These are phyloP conservation scores for Chionis minor DNA, from an alignment of 2,113 vertebrate species.

Conservation along the genomic window DNA sequence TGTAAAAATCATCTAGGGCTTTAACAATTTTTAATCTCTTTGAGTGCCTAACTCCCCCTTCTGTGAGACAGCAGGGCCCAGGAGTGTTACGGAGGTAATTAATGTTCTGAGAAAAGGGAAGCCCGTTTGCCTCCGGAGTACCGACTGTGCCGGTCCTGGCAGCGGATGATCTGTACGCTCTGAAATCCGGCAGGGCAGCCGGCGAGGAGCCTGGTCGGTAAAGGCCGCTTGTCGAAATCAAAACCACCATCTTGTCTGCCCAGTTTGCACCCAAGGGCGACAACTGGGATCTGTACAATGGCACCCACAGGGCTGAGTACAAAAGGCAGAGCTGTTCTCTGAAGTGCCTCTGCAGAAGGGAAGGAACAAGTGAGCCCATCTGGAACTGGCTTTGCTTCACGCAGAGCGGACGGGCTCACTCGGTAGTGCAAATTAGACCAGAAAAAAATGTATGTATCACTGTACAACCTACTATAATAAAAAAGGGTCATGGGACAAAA, in stretches of 20 bases:
- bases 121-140: not conserved
- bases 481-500: not conserved
- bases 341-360: not conserved
- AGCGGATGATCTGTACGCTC: not conserved
- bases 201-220: not conserved
- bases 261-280: not conserved
- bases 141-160: not conserved
- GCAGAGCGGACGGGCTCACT: not conserved
- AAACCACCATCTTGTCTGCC: not conserved
- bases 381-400: not conserved
- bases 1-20: not conserved
- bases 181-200: fast-evolving
- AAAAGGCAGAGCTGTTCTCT: not conserved
- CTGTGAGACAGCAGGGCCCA: not conserved
- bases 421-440: not conserved
- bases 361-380: not conserved
- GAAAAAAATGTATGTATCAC: not conserved
- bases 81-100: not conserved
- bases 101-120: not conserved
- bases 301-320: not conserved
- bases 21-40: not conserved
- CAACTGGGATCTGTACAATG: not conserved
- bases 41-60: not conserved
- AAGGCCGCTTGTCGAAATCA: not conserved
- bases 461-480: not conserved